phyloP scores from a whole-genome alignment of 2,888 invertebrate genomes.

The Malachius bipustulatus region DNA sequence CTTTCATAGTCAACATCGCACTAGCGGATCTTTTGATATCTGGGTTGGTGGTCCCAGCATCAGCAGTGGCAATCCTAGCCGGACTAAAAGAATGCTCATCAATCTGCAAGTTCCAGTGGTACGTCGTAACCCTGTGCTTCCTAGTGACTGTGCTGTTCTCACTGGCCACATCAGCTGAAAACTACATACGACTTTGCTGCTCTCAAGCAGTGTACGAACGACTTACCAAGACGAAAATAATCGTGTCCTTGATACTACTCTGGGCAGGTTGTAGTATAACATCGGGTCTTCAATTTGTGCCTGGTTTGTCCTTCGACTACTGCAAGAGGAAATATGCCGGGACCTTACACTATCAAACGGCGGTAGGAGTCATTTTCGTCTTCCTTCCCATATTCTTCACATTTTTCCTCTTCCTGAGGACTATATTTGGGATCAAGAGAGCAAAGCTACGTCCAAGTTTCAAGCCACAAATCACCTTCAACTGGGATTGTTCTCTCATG shows the following conservation, averaged over 20 bases:
- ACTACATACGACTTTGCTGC: constrained; percentile 51
- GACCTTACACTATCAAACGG: constrained; percentile 44
- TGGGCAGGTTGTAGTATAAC: constrained; percentile 46
- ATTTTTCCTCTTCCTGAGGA: constrained; percentile 41
- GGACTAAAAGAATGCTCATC: constrained; percentile 44
- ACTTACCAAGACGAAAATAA: constrained; percentile 40
- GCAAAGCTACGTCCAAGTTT: constrained; percentile 41
- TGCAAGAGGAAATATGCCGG: constrained; percentile 46
- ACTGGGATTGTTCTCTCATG: constrained; percentile 49
- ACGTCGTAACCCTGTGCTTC: constrained; percentile 52
- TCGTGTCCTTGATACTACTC: constrained; percentile 41
- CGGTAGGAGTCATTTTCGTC: constrained; percentile 46
- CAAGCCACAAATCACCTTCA: constrained; percentile 49
- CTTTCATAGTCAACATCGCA: constrained; percentile 58
- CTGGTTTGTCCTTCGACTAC: constrained; percentile 54
- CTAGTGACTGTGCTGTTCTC: constrained; percentile 52
- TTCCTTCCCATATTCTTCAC: constrained; percentile 46
- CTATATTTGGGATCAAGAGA: constrained; percentile 37
- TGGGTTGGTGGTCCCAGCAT: constrained; percentile 54
- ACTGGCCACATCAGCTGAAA: constrained; percentile 53
- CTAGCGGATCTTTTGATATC: constrained; percentile 61
- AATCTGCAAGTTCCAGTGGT: constrained; percentile 56
- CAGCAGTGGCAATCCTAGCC: constrained; percentile 57
- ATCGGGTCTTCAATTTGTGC: constrained; percentile 49
- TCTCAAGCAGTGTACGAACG: constrained; percentile 40